These are phyloP conservation scores for Nectonema munidae DNA, from an alignment of 2,888 invertebrate species.

Conservation along the genomic window DNA sequence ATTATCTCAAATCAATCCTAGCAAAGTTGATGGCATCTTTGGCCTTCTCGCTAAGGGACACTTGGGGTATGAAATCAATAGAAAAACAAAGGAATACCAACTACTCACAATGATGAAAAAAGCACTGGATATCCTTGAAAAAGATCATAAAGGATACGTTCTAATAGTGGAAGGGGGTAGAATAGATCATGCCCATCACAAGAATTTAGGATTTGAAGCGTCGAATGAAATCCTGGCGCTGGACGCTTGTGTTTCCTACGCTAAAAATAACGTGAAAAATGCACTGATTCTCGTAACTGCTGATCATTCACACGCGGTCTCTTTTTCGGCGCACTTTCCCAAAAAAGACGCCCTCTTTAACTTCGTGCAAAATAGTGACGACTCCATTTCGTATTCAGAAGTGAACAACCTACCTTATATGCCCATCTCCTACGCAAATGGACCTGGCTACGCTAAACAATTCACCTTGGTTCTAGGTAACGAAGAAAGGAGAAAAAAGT, in stretches of 20 bases:
- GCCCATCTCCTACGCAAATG: too few relatives aligned
- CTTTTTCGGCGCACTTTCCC: too few relatives aligned
- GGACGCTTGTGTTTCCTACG: not conserved
- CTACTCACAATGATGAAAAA: not conserved
- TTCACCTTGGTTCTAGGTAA: too few relatives aligned
- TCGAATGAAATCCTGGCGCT: not conserved
- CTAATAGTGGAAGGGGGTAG: conserved; percentile 2
- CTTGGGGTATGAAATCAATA: not conserved
- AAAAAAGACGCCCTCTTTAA: too few relatives aligned
- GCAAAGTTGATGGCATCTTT: too few relatives aligned
- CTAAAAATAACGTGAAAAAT: not conserved
- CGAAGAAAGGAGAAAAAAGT: too few relatives aligned
- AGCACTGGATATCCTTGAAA: conserved; percentile 6
- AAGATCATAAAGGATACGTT: not conserved
- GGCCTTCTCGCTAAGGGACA: conserved; percentile 1
- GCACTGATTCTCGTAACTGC: not conserved
- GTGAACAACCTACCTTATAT: too few relatives aligned
- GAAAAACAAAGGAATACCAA: too few relatives aligned
- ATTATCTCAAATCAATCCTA: too few relatives aligned
- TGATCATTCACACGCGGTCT: conserved; percentile 5
- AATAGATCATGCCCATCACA: not conserved
- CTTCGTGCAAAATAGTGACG: too few relatives aligned
- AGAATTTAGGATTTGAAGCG: not conserved
- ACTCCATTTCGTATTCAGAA: too few relatives aligned
- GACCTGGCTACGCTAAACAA: too few relatives aligned